Base-by-base conservation (phyloP, 2,888 invertebrate species). In the Pristionchus fissidentatus region DNA sequence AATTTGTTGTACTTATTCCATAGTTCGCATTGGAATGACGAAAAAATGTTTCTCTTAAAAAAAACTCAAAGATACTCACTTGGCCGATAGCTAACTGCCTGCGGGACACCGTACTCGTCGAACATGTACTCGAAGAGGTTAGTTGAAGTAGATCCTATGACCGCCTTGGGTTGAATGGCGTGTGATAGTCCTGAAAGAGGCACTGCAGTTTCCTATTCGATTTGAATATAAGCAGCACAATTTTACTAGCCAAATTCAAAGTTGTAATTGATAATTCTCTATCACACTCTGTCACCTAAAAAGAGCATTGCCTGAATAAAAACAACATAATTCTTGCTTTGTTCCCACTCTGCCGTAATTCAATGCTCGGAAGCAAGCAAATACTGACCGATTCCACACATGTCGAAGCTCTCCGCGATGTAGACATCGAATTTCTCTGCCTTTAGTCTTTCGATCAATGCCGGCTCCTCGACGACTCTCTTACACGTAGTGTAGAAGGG, bases 381-480 rank as follows among this genome's bases (percentile, higher is more conserved):
- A n/a, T n/a, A 26, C 73, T 15, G 5, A 73, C 73, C 73, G 13
- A 46, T 46, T 1, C 73, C 73, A 15, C 73, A 73, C 35, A 73
- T n/a, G 46, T 73, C 73, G 29, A 73, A 73, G 73, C 43, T 73
- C 73, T 73, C 73, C 29, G 46, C 32, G 43, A 73, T 73, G 46
- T 73, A 73, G 26, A 73, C 19, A 13, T 73, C 73, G 46, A n/a
- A 73, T 35, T 73, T 73, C 73, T 73, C 73, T 1, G 73, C 46
- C 15, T 41, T 46, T 5, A 73, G 29, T 15, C 46, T 41, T 43
- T 73, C 73, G 26, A 73, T 19, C 26, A 73, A 22, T 43, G 43
- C 73, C n/a, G 73, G 73, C 10, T 73, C 73, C 29, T 43, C 73
- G 4, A n/a, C 3, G 26, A 73, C 38, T 22, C 38, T 46, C 73